Conservation (phyloP, 2,888 invertebrate genomes). For the Fragum whitleyi region DNA sequence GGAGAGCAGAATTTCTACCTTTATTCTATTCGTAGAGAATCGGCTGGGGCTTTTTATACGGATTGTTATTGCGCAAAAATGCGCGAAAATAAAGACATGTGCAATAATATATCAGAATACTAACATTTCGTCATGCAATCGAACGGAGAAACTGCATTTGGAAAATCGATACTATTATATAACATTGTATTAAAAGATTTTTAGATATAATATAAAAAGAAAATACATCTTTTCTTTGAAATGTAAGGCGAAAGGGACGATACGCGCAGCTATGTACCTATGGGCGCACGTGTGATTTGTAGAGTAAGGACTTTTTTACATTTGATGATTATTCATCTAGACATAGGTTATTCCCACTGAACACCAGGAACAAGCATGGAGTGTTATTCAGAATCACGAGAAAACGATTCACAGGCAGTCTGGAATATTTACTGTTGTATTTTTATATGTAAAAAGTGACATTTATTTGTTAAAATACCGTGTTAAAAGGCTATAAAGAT, state of each 20-base stretch:
- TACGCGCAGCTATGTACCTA: neutral
- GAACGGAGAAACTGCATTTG: too few relatives aligned
- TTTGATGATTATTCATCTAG: conserved; percentile 14
- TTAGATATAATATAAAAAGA: too few relatives aligned
- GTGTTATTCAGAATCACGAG: neutral
- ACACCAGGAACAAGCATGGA: neutral
- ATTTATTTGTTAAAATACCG: neutral
- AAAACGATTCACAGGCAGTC: neutral
- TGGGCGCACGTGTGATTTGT: conserved; percentile 3
- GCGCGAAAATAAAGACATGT: too few relatives aligned
- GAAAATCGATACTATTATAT: too few relatives aligned
- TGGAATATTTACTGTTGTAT: conserved; percentile 16
- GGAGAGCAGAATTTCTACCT: neutral
- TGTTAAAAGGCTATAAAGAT: conserved; percentile 15
- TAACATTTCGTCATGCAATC: too few relatives aligned
- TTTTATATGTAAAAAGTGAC: neutral
- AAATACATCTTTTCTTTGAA: too few relatives aligned
- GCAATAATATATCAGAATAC: too few relatives aligned
- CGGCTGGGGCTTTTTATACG: too few relatives aligned
- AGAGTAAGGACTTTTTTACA: conserved; percentile 9
- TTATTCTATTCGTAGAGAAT: too few relatives aligned
- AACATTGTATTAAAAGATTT: too few relatives aligned
- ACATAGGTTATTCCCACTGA: neutral
- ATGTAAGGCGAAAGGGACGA: neutral
- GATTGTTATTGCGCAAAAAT: too few relatives aligned